Percentiles rank a stretch among this genome's conserved stretches.
Conservation (phyloP, 2,113 vertebrate genomes). For the Romanogobio albipinnatus region DNA sequence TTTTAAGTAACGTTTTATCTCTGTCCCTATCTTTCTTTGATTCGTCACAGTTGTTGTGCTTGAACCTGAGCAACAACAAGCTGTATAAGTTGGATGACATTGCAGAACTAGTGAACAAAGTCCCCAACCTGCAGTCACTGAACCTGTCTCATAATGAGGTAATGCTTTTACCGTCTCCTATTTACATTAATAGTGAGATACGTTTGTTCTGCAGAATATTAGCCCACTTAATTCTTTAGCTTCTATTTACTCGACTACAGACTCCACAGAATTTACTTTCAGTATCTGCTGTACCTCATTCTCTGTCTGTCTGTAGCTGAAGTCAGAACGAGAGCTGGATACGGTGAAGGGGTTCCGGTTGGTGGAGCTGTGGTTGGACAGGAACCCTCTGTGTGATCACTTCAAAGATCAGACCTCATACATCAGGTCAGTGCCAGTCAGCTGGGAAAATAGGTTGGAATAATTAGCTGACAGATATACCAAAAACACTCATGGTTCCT, state of each 20-base stretch:
- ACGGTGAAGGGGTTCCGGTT: slow-evolving; percentile 86
- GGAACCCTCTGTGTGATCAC: slow-evolving; percentile 81
- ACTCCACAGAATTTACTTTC: not conserved
- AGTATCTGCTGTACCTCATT: not conserved
- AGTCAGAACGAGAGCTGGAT: slow-evolving; percentile 85
- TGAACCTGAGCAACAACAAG: slow-evolving; percentile 87
- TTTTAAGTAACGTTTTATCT: not conserved
- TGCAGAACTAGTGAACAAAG: slow-evolving; percentile 77
- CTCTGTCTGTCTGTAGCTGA: slow-evolving; percentile 73
- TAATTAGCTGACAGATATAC: not conserved
- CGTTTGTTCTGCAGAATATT: not conserved
- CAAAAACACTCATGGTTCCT: not conserved
- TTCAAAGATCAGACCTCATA: slow-evolving; percentile 87
- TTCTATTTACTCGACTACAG: not conserved
- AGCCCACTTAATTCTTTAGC: not conserved
- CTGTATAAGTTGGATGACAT: slow-evolving; percentile 84
- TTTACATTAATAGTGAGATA: not conserved
- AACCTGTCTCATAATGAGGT: slow-evolving; percentile 89
- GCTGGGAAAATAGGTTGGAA: not conserved
- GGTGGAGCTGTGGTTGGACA: slow-evolving; percentile 86
- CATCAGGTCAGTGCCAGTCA: slow-evolving; percentile 83
- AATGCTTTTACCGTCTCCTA: not conserved
- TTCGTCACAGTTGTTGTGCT: slow-evolving; percentile 74
- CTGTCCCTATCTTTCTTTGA: not conserved
- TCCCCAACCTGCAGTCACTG: slow-evolving; percentile 82